Evolutionary conservation across 2,888 invertebrate genomes (phyloP).

Genomic region (Polyploca ridens): DNA sequence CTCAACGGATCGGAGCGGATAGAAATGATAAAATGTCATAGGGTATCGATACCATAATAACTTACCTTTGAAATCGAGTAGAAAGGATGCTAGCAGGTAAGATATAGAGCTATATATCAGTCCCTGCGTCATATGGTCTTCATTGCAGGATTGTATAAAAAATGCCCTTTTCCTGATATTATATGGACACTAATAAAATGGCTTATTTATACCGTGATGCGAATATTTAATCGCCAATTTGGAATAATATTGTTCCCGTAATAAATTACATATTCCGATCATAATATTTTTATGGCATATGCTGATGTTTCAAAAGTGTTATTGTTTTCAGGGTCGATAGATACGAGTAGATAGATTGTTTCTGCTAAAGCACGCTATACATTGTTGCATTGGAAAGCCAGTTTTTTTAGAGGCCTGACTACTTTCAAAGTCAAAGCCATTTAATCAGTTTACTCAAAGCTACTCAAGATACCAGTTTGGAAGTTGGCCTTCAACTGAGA

Average conservation of each 20-base stretch:
- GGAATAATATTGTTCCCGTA: too few species aligned
- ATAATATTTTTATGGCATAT: not conserved
- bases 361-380: too few species aligned
- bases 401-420: too few species aligned
- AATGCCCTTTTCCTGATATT: slow-evolving; percentile 31
- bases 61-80: slow-evolving; percentile 10
- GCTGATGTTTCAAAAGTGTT: not conserved
- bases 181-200: slow-evolving; percentile 9
- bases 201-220: slow-evolving; percentile 14
- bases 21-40: not conserved
- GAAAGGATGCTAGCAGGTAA: slow-evolving; percentile 32
- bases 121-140: slow-evolving; percentile 50
- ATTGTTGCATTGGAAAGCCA: too few species aligned
- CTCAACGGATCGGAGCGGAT: not conserved
- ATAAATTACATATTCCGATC: not conserved
- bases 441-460: too few species aligned
- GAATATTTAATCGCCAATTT: not conserved
- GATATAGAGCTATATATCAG: slow-evolving; percentile 57
- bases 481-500: too few species aligned
- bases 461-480: too few species aligned
- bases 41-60: not conserved
- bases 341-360: too few species aligned
- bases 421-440: too few species aligned
- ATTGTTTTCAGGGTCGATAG: not conserved
- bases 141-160: slow-evolving; percentile 41